Base-by-base conservation (phyloP, 2,113 vertebrate genomes). In the Antigone vipio region DNA sequence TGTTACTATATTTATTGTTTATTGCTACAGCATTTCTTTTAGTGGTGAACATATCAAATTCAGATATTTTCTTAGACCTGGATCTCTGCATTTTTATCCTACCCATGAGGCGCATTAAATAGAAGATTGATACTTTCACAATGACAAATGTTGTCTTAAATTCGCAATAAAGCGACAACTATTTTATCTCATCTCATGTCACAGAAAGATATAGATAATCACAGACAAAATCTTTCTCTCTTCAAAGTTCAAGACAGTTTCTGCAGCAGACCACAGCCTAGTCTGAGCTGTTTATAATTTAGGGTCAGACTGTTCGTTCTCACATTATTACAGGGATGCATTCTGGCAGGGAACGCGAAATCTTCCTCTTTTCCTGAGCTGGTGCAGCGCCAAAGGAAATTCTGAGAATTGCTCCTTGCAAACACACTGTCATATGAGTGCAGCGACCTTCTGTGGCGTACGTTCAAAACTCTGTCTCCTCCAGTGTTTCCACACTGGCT, bases 361-460 rank as follows among this genome's bases (percentile, higher is more conserved):
- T 95, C 89, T 86, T 95, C 79, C 55, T 96, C 79, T 95, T 95
- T 95, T 92, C 88, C 91, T 96, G 88, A 94, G 73, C 24, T 95
- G 77, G 80, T 77, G 78, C 63, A 89, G 58, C 0, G 66, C 83
- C 95, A 92, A 89, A 94, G 72, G 83, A 90, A 96, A 92, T 94
- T 96, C 94, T 96, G 86, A 96, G 91, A 84, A 94, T 53, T 45
- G 49, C 64, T 97, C 47, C 80, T 92, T 95, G 80, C 86, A 94
- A 94, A 84, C 66, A 95, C 42, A 73, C 67, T 90, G 88, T 94
- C 88, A 90, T 92, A 68, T 32, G 60, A 86, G 55, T 67, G 64
- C 90, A 93, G 85, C 1, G 24, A 86, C 90, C 90, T 94, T 96
- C 50, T 59, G 62, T 80, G 85, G 95, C 16, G 0, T 19, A 29